Conservation (phyloP, 2,113 vertebrate species). For the Podocnemis expansa region DNA sequence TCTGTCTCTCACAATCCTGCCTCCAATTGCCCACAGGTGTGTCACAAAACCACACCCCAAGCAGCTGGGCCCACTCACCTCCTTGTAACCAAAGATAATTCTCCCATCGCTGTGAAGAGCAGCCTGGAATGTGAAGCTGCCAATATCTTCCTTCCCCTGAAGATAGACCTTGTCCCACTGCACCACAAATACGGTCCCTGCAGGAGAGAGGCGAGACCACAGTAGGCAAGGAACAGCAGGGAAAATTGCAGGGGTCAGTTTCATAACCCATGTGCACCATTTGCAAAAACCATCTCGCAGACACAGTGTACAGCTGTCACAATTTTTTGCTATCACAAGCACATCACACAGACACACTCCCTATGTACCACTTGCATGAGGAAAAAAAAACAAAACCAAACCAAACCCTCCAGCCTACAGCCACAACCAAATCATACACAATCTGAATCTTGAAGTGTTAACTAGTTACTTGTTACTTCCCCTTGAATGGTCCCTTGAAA, state of each 20-base stretch:
- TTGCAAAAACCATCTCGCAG: background rate
- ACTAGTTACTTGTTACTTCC: background rate
- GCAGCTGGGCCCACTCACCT: conserved; percentile 77
- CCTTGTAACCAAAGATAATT: conserved; percentile 91
- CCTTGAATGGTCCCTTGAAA: background rate
- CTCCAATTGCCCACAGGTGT: background rate
- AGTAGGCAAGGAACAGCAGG: background rate
- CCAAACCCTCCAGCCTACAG: background rate
- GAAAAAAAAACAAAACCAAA: background rate
- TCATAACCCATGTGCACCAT: background rate
- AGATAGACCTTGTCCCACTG: conserved; percentile 94
- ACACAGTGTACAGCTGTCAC: background rate
- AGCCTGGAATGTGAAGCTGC: conserved; percentile 93
- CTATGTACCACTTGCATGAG: background rate
- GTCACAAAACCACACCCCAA: background rate
- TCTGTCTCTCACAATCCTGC: fast-evolving
- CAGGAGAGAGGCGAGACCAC: background rate
- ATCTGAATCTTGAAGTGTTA: background rate
- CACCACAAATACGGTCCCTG: conserved; percentile 91
- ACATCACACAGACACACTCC: background rate
- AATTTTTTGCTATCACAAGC: background rate
- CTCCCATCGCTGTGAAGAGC: conserved; percentile 85
- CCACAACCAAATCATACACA: background rate
- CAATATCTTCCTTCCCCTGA: conserved; percentile 83
- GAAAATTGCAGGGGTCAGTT: background rate